A percentile compares a stretch with the other conserved stretches of the same genome.
Evolutionary conservation across 2,888 invertebrate species (phyloP).

Genomic region (Harpalus rufipes): DNA sequence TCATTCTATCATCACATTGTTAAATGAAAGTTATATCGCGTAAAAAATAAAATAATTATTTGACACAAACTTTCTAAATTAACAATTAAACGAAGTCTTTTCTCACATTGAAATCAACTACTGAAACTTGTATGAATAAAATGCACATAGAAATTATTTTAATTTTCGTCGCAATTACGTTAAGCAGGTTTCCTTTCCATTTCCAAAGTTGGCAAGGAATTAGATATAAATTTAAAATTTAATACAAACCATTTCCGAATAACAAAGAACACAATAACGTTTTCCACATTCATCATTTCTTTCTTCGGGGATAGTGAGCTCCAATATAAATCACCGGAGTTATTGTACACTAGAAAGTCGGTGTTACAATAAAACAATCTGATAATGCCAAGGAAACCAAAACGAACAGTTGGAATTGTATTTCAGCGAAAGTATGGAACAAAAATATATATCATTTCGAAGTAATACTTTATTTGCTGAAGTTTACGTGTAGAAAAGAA

Average conservation of each 20-base stretch:
- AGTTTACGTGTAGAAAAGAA: too few relatives aligned
- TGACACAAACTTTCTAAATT: constrained; percentile 18
- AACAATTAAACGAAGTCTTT: constrained; percentile 5
- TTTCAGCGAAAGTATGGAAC: too few relatives aligned
- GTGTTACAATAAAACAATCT: constrained; percentile 38
- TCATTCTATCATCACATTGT: not conserved
- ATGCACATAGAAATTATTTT: constrained; percentile 8
- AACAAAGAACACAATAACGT: constrained; percentile 47
- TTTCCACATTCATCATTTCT: constrained; percentile 52
- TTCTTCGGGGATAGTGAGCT: not conserved
- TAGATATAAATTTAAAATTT: constrained; percentile 55
- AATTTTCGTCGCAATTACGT: not conserved
- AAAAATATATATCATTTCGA: too few relatives aligned
- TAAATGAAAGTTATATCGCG: not conserved
- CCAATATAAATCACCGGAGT: constrained; percentile 38
- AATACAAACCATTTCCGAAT: constrained; percentile 42
- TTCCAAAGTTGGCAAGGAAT: constrained; percentile 18
- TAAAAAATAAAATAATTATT: not conserved
- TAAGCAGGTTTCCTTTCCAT: not conserved
- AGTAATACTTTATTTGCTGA: too few relatives aligned
- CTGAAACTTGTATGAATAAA: constrained; percentile 1
- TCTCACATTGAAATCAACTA: not conserved
- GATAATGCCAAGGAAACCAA: constrained; percentile 22
- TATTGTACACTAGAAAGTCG: constrained; percentile 37
- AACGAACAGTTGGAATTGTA: not conserved